Evolutionary conservation across 2,113 vertebrate species (phyloP).

Genomic region (Caloenas nicobarica): DNA sequence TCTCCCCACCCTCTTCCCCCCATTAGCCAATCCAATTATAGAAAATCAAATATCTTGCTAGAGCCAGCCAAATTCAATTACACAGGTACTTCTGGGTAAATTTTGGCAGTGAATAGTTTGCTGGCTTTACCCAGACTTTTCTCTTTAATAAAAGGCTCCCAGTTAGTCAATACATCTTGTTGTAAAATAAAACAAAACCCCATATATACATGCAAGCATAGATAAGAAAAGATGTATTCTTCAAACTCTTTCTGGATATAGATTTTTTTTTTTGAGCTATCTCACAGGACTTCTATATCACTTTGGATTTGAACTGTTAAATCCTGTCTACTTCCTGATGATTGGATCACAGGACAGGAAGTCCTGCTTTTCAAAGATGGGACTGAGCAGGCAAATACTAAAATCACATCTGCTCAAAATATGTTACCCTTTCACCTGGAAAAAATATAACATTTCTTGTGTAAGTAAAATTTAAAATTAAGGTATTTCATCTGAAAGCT

Average conservation of each 20-base stretch:
- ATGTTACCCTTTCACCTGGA: background rate
- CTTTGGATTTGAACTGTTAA: background rate
- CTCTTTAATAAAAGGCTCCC: constrained; percentile 56
- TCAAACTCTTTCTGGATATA: background rate
- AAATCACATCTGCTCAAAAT: background rate
- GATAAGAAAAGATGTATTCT: background rate
- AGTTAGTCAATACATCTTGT: constrained; percentile 50
- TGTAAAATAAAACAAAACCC: constrained; percentile 39
- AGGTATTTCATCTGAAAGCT: background rate
- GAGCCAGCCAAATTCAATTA: constrained; percentile 69
- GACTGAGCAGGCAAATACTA: background rate
- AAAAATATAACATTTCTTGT: background rate
- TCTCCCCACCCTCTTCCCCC: constrained; percentile 41
- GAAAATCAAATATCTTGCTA: constrained; percentile 72
- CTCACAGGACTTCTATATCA: background rate
- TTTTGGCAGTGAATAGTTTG: constrained; percentile 69
- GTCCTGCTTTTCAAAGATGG: background rate
- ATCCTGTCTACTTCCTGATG: background rate
- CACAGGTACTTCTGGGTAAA: constrained; percentile 66
- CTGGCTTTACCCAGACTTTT: constrained; percentile 49
- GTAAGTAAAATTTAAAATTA: background rate
- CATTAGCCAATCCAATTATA: constrained; percentile 72
- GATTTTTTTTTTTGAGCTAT: background rate
- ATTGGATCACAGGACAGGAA: background rate
- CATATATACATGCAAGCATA: background rate